Percentiles rank a stretch among this genome's conserved stretches.
phyloP scores from a whole-genome alignment of 1,140 invertebrate species.

The Eulimnadia texana region DNA sequence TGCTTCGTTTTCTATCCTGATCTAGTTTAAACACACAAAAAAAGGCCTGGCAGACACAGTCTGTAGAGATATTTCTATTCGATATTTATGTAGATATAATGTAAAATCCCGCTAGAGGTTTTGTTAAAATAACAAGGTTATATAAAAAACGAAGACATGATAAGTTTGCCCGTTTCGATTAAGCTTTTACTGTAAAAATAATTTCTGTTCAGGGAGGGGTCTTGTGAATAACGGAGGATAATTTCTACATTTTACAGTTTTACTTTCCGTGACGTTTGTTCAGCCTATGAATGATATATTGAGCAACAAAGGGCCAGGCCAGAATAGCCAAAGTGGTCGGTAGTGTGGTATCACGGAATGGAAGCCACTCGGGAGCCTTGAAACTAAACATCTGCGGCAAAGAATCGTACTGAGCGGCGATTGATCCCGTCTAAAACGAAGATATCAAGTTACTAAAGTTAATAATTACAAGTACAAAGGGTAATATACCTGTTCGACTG shows the following conservation, averaged over 20 bases:
- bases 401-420: slow-evolving; percentile 2
- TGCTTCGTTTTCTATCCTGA: too few species aligned
- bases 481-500: slow-evolving; percentile 3
- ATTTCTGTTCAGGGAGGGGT: too few species aligned
- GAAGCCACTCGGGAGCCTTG: slow-evolving; percentile 24
- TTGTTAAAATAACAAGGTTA: too few species aligned
- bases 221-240: neutral
- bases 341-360: slow-evolving; percentile 29
- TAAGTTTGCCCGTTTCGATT: too few species aligned
- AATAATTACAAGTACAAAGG: neutral
- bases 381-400: neutral
- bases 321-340: slow-evolving; percentile 28
- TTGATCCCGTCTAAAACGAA: neutral
- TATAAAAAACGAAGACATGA: too few species aligned
- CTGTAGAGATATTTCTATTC: too few species aligned
- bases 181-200: too few species aligned
- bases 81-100: too few species aligned
- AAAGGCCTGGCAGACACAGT: too few species aligned
- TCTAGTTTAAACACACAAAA: too few species aligned
- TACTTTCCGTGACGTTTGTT: neutral
- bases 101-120: too few species aligned
- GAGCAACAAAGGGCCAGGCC: slow-evolving; percentile 32
- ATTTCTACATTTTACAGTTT: neutral
- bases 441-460: neutral
- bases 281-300: slow-evolving; percentile 14